Percentiles rank a stretch among this genome's conserved stretches.
Conservation (phyloP, 2,888 invertebrate genomes). For the Heliconius ethilla region DNA sequence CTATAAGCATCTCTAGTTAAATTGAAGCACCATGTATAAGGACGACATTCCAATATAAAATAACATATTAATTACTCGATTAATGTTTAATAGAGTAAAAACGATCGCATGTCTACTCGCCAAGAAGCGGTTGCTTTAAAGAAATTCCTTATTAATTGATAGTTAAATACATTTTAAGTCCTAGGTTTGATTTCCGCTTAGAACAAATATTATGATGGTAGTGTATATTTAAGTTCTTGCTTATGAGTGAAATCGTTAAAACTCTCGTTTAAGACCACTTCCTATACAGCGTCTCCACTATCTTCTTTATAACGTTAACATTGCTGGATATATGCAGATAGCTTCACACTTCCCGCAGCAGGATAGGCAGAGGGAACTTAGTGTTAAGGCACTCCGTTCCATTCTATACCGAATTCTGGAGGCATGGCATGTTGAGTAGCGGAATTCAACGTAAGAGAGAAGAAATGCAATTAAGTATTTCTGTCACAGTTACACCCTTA, state of each 20-base stretch:
- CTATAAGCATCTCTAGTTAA: conserved; percentile 23
- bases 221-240: too few species aligned
- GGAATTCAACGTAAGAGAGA: too few species aligned
- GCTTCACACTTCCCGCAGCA: background rate
- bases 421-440: background rate
- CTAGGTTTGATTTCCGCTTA: conserved; percentile 3
- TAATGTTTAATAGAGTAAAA: conserved; percentile 19
- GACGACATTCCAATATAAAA: conserved; percentile 17
- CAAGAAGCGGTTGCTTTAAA: conserved; percentile 9
- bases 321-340: background rate
- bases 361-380: background rate
- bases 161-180: background rate
- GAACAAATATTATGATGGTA: background rate
- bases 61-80: conserved; percentile 21
- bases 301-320: too few species aligned
- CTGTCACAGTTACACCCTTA: too few species aligned
- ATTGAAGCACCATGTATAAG: conserved; percentile 11
- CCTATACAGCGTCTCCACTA: too few species aligned
- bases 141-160: conserved; percentile 7
- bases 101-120: conserved; percentile 5
- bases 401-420: background rate
- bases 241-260: too few species aligned
- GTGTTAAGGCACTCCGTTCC: background rate
- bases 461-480: too few species aligned
- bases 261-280: too few species aligned